Percentiles rank a stretch among this genome's conserved stretches.
These are phyloP conservation scores for Atractosteus spatula DNA, from an alignment of 2,113 vertebrate species.

Conservation along the genomic window DNA sequence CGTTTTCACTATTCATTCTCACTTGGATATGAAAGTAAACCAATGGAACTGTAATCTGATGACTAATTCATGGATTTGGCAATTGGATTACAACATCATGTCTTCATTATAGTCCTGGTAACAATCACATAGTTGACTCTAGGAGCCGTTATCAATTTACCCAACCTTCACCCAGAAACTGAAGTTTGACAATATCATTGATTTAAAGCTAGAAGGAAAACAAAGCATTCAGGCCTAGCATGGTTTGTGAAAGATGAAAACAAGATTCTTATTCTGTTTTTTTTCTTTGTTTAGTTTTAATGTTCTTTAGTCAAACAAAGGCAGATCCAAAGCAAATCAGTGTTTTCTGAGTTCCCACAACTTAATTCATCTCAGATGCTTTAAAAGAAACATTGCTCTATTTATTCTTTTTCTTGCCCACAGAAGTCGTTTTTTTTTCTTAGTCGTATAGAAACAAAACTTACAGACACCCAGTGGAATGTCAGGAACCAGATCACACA, in stretches of 20 bases:
- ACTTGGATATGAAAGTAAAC: conserved; percentile 34
- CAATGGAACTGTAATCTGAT: conserved; percentile 32
- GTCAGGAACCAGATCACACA: too few relatives aligned
- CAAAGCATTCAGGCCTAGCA: too few relatives aligned
- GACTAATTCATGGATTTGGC: background rate
- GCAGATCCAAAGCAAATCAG: too few relatives aligned
- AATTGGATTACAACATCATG: background rate
- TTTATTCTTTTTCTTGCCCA: too few relatives aligned
- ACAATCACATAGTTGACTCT: background rate
- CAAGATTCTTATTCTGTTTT: too few relatives aligned
- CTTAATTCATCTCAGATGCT: conserved; percentile 1
- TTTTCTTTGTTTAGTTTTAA: too few relatives aligned
- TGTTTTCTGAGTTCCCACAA: background rate
- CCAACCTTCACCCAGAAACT: background rate
- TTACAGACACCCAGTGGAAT: too few relatives aligned
- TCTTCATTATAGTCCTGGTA: background rate
- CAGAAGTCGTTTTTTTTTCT: too few relatives aligned
- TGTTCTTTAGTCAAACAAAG: background rate
- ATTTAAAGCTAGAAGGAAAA: background rate
- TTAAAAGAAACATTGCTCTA: background rate
- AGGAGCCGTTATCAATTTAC: background rate
- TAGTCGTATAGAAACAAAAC: too few relatives aligned
- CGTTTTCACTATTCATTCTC: background rate
- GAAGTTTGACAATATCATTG: background rate
- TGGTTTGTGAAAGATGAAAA: too few relatives aligned